phyloP scores from a whole-genome alignment of 2,113 vertebrate genomes.

The Bambusicola thoracicus region DNA sequence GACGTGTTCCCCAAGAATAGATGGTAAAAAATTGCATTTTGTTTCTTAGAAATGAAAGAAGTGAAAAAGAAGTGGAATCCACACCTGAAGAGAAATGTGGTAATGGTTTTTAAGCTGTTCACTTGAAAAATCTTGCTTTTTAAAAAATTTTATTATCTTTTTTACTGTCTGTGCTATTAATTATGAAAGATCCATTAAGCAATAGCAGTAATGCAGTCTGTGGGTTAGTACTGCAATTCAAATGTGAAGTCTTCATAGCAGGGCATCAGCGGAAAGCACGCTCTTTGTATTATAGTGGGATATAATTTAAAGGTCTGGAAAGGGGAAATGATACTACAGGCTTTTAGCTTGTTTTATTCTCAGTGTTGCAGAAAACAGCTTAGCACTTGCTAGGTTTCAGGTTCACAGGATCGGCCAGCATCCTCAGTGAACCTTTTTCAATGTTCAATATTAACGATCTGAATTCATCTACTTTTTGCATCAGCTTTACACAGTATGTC shows the following conservation, averaged over 20 bases:
- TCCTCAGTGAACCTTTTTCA: background rate
- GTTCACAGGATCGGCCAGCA: background rate
- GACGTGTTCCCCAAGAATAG: background rate
- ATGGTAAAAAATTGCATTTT: background rate
- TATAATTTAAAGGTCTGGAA: background rate
- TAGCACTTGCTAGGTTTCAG: no score
- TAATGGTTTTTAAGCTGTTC: background rate
- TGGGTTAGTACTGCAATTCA: background rate
- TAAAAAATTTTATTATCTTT: background rate
- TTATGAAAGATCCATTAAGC: background rate
- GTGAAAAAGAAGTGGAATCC: constrained; percentile 47
- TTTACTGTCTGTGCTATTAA: background rate
- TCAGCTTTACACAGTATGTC: background rate
- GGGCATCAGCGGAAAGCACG: background rate
- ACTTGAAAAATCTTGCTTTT: background rate
- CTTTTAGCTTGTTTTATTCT: background rate
- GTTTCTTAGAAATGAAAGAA: constrained; percentile 37
- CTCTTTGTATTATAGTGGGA: background rate
- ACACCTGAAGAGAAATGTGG: constrained; percentile 67
- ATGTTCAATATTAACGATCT: background rate
- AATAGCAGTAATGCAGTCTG: background rate
- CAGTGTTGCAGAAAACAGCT: background rate
- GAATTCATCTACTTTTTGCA: background rate
- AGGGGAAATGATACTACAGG: background rate
- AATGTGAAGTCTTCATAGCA: background rate